Conservation (phyloP, 2,888 invertebrate species). For the Schrankia costaestrigalis region DNA sequence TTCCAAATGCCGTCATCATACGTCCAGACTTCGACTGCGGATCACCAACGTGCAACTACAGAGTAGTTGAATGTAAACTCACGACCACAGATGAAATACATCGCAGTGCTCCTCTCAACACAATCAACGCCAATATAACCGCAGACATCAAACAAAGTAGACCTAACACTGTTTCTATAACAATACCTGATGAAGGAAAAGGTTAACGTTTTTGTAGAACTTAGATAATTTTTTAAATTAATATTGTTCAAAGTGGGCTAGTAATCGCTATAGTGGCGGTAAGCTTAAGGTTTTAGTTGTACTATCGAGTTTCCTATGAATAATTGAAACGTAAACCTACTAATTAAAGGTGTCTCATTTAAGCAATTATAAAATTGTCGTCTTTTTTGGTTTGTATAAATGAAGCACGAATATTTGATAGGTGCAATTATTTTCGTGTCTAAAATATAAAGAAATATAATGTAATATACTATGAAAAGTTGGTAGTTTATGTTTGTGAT, state of each 20-base stretch:
- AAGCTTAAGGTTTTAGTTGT: too few species aligned
- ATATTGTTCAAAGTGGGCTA: conserved; percentile 41
- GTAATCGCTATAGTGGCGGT: conserved; percentile 7
- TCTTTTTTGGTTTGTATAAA: too few species aligned
- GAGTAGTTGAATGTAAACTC: conserved; percentile 72
- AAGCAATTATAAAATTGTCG: too few species aligned
- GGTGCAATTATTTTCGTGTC: too few species aligned
- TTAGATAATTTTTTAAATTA: conserved; percentile 42
- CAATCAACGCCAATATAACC: conserved; percentile 34
- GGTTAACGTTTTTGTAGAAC: conserved; percentile 51
- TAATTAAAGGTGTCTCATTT: too few species aligned
- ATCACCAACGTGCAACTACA: conserved; percentile 67
- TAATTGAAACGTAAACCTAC: too few species aligned
- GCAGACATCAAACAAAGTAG: conserved; percentile 44
- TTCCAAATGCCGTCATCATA: conserved; percentile 62
- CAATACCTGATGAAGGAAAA: conserved; percentile 80
- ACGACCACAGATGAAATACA: conserved; percentile 69
- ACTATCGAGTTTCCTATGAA: too few species aligned
- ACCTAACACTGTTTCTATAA: conserved; percentile 80
- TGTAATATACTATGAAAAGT: too few species aligned
- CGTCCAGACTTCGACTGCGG: conserved; percentile 70
- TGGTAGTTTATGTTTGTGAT: too few species aligned
- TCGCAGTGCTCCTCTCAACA: conserved; percentile 36
- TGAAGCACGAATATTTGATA: too few species aligned
- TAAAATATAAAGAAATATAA: too few species aligned